Evolutionary conservation across 2,797 vertebrate genomes (phyloP), one percentile per base, ranked within the genome.

Genomic region (Novumbra hubbsi): DNA sequence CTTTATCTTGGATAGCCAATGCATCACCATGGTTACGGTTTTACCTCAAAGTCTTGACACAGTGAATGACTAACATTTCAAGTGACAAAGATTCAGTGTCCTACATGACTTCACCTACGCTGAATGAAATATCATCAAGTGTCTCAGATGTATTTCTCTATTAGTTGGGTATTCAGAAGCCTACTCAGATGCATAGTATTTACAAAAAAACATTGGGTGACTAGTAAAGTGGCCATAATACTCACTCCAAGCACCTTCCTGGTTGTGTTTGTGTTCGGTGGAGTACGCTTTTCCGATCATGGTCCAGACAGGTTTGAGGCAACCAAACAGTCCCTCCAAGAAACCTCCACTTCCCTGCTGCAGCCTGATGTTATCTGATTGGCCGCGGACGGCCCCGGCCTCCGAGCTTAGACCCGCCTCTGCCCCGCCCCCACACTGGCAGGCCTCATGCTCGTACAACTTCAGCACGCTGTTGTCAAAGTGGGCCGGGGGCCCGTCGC

Each of bases 211-310:
- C 55, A n/a, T 57, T 24, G n/a, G 8, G n/a, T 21, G 41, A 12
- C 11, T 11, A 45, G 41, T 24, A 16, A 24, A 57, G 55, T 24
- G 28, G 63, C 27, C 5, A 28, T 57, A 28, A 85, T 82, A 73
- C 75, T 78, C 1, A 68, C 65, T 72, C 70, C 71, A 84, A 77
- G 16, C 88, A 88, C 96, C 96, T 93, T 97, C 96, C 1, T 95
- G 93, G 64, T 90, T 95, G 64, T 97, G 96, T 84, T 98, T 98
- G 92, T 98, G 96, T 86, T 98, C 97, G 1, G 96, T 97, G 73
- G 96, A 96, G 89, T 98, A 98, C 50, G 97, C 96, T 88, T 98
- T 98, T 84, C 97, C 97, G 27, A 98, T 96, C 96, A 98, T 98
- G 78, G 95, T 97, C 97, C 97, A 98, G 73, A 98, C 97, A 17